Base-by-base conservation (phyloP, 2,797 vertebrate genomes). In the Anas bernieri region DNA sequence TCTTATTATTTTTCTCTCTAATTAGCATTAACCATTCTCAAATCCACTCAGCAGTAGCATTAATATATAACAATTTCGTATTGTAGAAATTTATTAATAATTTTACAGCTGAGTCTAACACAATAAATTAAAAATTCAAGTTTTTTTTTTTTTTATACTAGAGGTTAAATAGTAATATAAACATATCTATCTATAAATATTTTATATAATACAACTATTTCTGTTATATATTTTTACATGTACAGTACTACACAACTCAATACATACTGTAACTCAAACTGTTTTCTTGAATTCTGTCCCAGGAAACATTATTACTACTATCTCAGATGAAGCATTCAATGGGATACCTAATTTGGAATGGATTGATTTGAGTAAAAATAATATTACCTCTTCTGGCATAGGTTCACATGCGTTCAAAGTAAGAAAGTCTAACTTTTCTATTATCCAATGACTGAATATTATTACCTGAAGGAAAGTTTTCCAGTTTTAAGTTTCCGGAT, bases 341-440 rank as follows among this genome's bases (percentile, higher is more conserved):
- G 99, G 99, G 39, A 97, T 99, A 70, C 99, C 98, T 14, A 99
- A 99, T 97, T 96, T 99, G 97, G 99, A 99, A 97, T 99, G 98
- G 98, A 98, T 99, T 89, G 99, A 99, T 97, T 97, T 99, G 43
- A 98, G 99, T 96, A 99, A 98, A 97, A 99, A 99, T 94, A 98
- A 97, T 73, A 98, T 99, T 66, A 98, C 97, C 21, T 99, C 98
- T 58, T 96, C 97, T 25, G 97, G 97, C 76, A 98, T 99, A 62
- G 96, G 98, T 72, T 97, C 97, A 68, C 96, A 91, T 81, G 98
- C 98, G 37, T 98, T 99, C 96, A 98, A 98, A 97, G 98, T 99
- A 98, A 98, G 97, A 77, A 94, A 91, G 28, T 7, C 22, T 26
- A 62, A 33, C 9, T 66, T 45, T 63, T 63, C 35, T 56, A 50